phyloP scores from a whole-genome alignment of 2,797 vertebrate species.

The Protosalanx chinensis region DNA sequence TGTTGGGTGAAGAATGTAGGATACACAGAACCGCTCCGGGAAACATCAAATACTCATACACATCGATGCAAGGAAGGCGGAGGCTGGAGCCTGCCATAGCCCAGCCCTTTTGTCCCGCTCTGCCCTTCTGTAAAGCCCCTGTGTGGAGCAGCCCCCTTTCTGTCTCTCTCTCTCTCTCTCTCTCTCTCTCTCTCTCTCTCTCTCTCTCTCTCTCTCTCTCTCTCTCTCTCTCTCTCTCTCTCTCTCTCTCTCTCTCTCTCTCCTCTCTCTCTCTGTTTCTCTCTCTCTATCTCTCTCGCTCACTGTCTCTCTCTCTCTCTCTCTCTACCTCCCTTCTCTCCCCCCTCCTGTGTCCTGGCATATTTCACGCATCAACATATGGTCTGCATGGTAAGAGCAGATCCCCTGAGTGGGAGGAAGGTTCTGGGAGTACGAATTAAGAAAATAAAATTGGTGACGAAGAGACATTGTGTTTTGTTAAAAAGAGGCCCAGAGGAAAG shows the following conservation, averaged over 20 bases:
- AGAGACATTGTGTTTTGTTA: not conserved
- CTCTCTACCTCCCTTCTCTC: not conserved
- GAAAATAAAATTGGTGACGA: not conserved
- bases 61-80: not conserved
- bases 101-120: constrained; percentile 2
- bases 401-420: not conserved
- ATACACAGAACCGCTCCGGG: constrained; percentile 39
- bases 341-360: not conserved
- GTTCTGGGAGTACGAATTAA: not conserved
- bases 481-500: not conserved
- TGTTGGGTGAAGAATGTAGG: constrained; percentile 58
- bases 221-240: constrained; percentile 17
- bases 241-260: constrained; percentile 12
- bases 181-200: constrained; percentile 9
- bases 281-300: not conserved
- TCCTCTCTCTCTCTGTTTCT: constrained; percentile 6
- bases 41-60: constrained; percentile 50
- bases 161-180: not conserved
- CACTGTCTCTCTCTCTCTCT: constrained; percentile 1
- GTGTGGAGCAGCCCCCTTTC: not conserved
- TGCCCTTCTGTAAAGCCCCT: constrained; percentile 1
- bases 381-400: not conserved
- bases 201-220: constrained; percentile 7
- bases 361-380: not conserved
- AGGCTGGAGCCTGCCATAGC: not conserved